Evolutionary conservation across 2,797 vertebrate species (phyloP).

Genomic region (Lithobates pipiens): DNA sequence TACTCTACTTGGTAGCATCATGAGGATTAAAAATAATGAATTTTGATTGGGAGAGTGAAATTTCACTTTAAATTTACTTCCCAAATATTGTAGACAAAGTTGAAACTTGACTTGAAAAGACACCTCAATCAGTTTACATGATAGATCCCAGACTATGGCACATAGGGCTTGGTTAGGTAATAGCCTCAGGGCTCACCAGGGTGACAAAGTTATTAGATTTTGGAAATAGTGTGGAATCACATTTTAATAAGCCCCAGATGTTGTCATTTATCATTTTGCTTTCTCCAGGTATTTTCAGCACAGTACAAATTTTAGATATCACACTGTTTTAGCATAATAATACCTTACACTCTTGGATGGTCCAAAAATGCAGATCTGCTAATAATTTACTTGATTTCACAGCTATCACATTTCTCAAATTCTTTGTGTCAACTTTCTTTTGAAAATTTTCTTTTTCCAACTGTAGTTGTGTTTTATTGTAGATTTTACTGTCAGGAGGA

Average conservation of each 20-base stretch:
- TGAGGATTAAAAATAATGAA: too few species aligned
- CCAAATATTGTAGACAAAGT: too few species aligned
- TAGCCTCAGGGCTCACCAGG: not conserved
- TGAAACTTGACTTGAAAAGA: too few species aligned
- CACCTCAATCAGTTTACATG: too few species aligned
- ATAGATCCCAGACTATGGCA: too few species aligned
- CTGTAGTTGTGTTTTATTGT: conserved; percentile 16
- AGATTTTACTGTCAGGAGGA: conserved; percentile 90
- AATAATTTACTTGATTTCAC: conserved; percentile 12
- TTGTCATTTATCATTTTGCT: not conserved
- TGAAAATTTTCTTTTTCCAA: not conserved
- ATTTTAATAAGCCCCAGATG: not conserved
- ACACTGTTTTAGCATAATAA: not conserved
- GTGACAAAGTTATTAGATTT: not conserved
- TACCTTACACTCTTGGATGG: not conserved
- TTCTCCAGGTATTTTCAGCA: not conserved
- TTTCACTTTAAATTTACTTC: too few species aligned
- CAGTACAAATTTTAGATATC: not conserved
- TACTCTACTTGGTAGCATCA: too few species aligned
- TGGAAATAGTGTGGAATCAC: not conserved
- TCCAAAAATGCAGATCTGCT: conserved; percentile 3
- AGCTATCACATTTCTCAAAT: not conserved
- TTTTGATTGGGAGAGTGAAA: too few species aligned
- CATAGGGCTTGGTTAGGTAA: not conserved
- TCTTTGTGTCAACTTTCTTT: not conserved